Evolutionary conservation across 2,113 vertebrate species (phyloP), one percentile per base, ranked within the genome.

Genomic region (Scortum barcoo): DNA sequence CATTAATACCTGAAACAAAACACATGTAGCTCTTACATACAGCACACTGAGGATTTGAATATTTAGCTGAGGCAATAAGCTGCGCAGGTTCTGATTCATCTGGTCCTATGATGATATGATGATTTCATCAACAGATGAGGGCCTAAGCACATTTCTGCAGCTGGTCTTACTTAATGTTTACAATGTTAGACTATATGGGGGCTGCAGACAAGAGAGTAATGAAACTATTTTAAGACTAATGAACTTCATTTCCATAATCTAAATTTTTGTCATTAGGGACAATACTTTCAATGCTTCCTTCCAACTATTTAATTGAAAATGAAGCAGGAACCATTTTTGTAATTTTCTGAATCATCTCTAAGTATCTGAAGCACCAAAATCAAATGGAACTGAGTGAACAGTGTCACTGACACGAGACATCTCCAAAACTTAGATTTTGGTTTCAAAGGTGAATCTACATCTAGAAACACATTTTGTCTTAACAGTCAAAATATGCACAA

Each of bases 401-500:
- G 22, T 57, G 6, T 2, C 51, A 28, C 7, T 4, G 13, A 10
- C 20, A 51, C 8, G 51, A 53, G 1, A 40, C 16, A 17, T 53
- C 72, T 2, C 48, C 33, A 54, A 30, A 53, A 56, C 11, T 19
- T 2, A 72, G 30, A 66, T 46, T 67, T 50, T 28, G 48, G 30
- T 38, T 51, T 46, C 44, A 33, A 69, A 36, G 19, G 16, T 58
- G 24, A 24, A 70, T 63, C 4, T 19, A 30, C 68, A 1, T 8
- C 4, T 12, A 71, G 5, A 8, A 14, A 28, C 13, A 50, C 13
- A 38, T 62, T 62, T 38, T 63, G 12, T n/a, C 33, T 22, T 26
- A 65, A 65, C 30, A 56, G 17, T 65, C 12, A 16, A 73, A 66
- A 58, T 50, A 50, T 48, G 40, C 7, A 36, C 22, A 65, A 75